Percentiles rank a stretch among this genome's conserved stretches.
Evolutionary conservation across 2,797 vertebrate genomes (phyloP).

Genomic region (Momotus momota): DNA sequence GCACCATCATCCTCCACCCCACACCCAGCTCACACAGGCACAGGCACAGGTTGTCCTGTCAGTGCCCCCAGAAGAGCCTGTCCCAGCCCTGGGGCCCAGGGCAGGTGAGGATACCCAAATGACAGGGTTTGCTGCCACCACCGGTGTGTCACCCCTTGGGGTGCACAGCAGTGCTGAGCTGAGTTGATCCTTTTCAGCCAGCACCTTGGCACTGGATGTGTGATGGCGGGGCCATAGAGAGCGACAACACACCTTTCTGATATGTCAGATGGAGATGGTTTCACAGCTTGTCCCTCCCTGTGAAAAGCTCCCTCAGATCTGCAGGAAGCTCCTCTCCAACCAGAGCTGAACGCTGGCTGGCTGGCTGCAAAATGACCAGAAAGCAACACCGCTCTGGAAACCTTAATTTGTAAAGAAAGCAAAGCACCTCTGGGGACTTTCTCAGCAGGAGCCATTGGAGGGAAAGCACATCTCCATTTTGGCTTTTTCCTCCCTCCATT

Average conservation of each 20-base stretch:
- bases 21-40: rapidly evolving
- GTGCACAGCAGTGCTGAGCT: rapidly evolving
- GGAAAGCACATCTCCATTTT: background rate
- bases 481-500: background rate
- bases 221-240: background rate
- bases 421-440: background rate
- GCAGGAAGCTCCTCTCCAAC: background rate
- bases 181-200: background rate
- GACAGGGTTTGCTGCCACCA: rapidly evolving
- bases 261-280: background rate
- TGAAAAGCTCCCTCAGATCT: background rate
- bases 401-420: background rate
- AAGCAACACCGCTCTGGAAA: background rate
- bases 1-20: rapidly evolving
- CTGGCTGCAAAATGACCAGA: background rate
- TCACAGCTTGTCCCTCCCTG: background rate
- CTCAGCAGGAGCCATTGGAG: background rate
- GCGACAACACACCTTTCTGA: background rate
- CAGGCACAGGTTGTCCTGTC: rapidly evolving
- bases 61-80: background rate
- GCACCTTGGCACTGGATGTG: background rate
- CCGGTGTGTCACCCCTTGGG: rapidly evolving
- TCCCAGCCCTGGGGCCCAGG: background rate
- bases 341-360: background rate
- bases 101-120: background rate